Percentiles rank a stretch among this genome's conserved stretches.
Conservation (phyloP, 2,113 vertebrate genomes). For the Pangasianodon gigas region DNA sequence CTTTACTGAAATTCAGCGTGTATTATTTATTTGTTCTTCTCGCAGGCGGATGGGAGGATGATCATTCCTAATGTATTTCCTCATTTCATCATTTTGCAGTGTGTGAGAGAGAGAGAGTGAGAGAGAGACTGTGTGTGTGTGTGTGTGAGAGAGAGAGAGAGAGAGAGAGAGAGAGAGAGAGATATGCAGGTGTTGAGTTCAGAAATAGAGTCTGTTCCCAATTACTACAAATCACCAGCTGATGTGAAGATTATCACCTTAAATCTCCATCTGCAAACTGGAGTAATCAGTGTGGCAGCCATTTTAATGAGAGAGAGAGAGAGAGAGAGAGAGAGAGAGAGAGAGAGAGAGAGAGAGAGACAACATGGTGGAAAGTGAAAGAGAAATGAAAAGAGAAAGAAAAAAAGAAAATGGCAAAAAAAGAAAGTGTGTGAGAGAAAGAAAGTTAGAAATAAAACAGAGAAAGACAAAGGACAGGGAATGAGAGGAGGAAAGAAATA, state of each 20-base stretch:
- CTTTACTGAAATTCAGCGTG: background rate
- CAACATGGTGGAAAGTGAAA: background rate
- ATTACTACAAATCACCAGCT: conserved; percentile 55
- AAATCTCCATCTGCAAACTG: conserved; percentile 50
- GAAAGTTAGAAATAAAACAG: background rate
- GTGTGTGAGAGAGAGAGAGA: conserved; percentile 16
- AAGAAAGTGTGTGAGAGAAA: no score
- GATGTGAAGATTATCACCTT: conserved; percentile 56
- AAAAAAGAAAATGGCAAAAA: background rate
- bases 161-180: conserved; percentile 5
- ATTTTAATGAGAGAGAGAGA: conserved; percentile 47
- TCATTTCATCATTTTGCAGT: conserved; percentile 38
- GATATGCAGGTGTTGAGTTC: conserved; percentile 46
- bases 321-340: conserved; percentile 13
- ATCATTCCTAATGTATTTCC: conserved; percentile 42
- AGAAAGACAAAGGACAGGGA: background rate
- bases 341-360: conserved; percentile 11
- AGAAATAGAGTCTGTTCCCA: conserved; percentile 48
- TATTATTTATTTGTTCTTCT: background rate
- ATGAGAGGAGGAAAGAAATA: background rate
- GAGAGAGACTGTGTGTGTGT: conserved; percentile 1
- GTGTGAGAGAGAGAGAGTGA: background rate
- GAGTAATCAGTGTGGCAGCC: conserved; percentile 49
- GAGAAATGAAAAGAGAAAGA: background rate
- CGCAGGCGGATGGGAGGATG: conserved; percentile 24